A percentile compares a stretch with the other conserved stretches of the same genome.
These are phyloP conservation scores for Sardinella longiceps DNA, from an alignment of 2,797 vertebrate genomes.

Conservation along the genomic window DNA sequence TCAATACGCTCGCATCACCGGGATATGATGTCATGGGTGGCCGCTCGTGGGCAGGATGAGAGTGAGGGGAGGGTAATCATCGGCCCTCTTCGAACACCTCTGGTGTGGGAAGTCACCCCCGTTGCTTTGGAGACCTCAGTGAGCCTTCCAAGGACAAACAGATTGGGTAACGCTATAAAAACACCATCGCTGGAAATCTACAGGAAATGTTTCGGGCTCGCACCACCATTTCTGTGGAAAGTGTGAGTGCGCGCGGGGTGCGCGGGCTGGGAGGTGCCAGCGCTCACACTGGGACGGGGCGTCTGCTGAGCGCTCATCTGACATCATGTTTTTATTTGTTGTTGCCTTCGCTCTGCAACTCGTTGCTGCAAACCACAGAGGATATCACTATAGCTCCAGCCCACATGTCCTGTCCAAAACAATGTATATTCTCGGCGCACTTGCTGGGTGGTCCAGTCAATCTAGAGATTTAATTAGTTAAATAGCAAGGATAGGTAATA, in stretches of 20 bases:
- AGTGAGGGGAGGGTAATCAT: slow-evolving; percentile 61
- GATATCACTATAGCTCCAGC: neutral
- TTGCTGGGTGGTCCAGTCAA: slow-evolving; percentile 22
- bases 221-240: slow-evolving; percentile 65
- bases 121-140: slow-evolving; percentile 49
- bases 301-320: neutral
- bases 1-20: slow-evolving; percentile 48
- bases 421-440: neutral
- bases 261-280: slow-evolving; percentile 34
- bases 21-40: slow-evolving; percentile 66
- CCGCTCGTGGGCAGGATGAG: slow-evolving; percentile 60
- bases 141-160: slow-evolving; percentile 59
- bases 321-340: slow-evolving; percentile 17
- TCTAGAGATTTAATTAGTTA: slow-evolving; percentile 3
- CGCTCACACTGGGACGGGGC: slow-evolving; percentile 11
- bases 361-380: neutral
- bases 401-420: neutral
- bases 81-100: slow-evolving; percentile 55
- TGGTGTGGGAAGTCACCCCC: slow-evolving; percentile 44
- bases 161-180: slow-evolving; percentile 62
- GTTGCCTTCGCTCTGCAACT: neutral
- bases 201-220: slow-evolving; percentile 60
- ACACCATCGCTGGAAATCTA: slow-evolving; percentile 67
- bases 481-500: slow-evolving; percentile 5
- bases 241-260: slow-evolving; percentile 66